Evolutionary conservation across 2,113 vertebrate genomes (phyloP).

Genomic region (Cottus gobio): DNA sequence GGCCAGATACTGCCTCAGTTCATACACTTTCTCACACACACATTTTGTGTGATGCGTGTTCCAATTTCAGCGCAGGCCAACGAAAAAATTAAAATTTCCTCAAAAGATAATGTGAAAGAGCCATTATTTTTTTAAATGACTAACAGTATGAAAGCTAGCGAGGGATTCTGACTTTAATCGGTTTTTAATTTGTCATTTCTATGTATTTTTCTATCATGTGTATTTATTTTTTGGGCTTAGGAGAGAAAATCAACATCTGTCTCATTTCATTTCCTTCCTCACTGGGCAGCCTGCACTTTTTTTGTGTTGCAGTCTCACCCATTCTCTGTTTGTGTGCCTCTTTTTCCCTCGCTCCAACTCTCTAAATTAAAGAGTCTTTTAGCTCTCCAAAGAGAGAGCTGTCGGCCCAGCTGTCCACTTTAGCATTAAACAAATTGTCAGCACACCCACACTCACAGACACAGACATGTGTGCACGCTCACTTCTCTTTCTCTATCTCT

Average conservation of each 20-base stretch:
- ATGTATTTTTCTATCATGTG: neutral
- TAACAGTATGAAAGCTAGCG: neutral
- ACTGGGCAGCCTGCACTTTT: conserved; percentile 25
- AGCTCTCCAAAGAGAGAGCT: conserved; percentile 71
- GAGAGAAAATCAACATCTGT: conserved; percentile 52
- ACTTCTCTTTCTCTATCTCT: conserved; percentile 25
- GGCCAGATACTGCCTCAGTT: conserved; percentile 49
- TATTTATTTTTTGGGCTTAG: conserved; percentile 32
- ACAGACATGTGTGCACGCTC: conserved; percentile 2
- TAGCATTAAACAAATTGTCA: conserved; percentile 71
- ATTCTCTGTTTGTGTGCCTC: conserved; percentile 45
- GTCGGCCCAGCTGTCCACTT: conserved; percentile 77
- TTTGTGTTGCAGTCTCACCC: conserved; percentile 12
- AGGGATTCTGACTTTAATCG: conserved; percentile 12
- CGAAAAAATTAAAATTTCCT: neutral
- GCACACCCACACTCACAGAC: conserved; percentile 19
- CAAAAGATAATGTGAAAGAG: neutral
- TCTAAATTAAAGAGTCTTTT: conserved; percentile 77
- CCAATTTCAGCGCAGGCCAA: neutral
- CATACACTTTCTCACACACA: conserved; percentile 3
- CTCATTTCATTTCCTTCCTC: conserved; percentile 47
- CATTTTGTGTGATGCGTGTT: neutral
- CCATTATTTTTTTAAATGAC: neutral
- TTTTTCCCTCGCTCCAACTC: conserved; percentile 48
- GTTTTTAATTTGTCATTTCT: conserved; percentile 10